phyloP scores from a whole-genome alignment of 2,888 invertebrate species.

The Pasiphila rectangulata region DNA sequence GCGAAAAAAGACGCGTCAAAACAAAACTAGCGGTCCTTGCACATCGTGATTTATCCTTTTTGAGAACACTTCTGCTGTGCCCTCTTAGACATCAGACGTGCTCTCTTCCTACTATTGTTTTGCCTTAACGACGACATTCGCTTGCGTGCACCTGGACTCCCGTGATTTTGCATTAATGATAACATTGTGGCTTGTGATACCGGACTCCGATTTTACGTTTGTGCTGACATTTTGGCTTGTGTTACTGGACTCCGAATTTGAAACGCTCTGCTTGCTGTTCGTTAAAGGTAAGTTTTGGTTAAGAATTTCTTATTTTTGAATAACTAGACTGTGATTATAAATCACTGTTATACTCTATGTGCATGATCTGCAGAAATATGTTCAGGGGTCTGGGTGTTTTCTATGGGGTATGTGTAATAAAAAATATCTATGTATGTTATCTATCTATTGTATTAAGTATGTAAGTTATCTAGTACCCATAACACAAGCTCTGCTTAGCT shows the following conservation, averaged over 20 bases:
- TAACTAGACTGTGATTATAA: slow-evolving; percentile 3
- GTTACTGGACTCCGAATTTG: slow-evolving; percentile 17
- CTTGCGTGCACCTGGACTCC: slow-evolving; percentile 15
- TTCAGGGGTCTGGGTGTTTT: slow-evolving; percentile 2
- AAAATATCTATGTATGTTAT: no score
- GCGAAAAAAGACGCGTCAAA: slow-evolving; percentile 6
- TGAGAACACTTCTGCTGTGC: slow-evolving; percentile 8
- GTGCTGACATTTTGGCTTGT: slow-evolving; percentile 18
- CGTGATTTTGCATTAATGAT: slow-evolving; percentile 9
- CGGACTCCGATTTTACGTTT: slow-evolving; percentile 15
- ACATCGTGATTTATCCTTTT: slow-evolving; percentile 8
- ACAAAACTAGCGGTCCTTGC: slow-evolving; percentile 6
- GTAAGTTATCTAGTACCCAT: no score
- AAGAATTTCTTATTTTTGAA: slow-evolving; percentile 4
- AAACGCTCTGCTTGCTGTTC: slow-evolving; percentile 8
- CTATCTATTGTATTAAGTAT: no score
- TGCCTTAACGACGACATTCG: slow-evolving; percentile 16
- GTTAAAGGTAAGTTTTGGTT: slow-evolving; percentile 15
- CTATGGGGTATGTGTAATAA: slow-evolving; percentile 2
- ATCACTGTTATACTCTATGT: background rate
- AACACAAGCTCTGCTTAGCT: no score
- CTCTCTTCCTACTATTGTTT: slow-evolving; percentile 8
- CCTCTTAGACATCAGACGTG: slow-evolving; percentile 9
- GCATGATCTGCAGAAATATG: slow-evolving; percentile 1
- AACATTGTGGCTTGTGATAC: slow-evolving; percentile 5